Evolutionary conservation across 2,888 invertebrate genomes (phyloP), one percentile per base, ranked within the genome.

Genomic region (Brassicogethes aeneus): DNA sequence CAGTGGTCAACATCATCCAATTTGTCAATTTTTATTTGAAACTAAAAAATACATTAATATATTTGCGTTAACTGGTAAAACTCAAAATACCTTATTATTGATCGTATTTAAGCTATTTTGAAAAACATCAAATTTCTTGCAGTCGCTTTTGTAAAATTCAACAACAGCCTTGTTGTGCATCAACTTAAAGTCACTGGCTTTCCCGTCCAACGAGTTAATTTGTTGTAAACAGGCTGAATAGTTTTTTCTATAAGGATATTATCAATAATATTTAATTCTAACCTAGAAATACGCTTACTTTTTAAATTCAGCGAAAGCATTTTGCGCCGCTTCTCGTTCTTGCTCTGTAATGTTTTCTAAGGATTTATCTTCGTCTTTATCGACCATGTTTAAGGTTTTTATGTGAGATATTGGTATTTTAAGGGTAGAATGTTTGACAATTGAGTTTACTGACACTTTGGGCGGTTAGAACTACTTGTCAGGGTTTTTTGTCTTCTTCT

Each of bases 121-220:
- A 55, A 90, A 82, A 39, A 77, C 73, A 40, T 85, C 83, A 10
- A 83, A 78, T 55, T 85, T 82, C 52, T 78, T 83, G 57, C 84
- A 75, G 36, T 82, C 82, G 41, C 75, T 76, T 46, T 78, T 78
- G 64, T 82, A 87, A 65, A 85, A 91, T 59, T 90, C 87, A 0
- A 80, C 81, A 0, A 94, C 80, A 16, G 85, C 82, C 67, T 84
- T 85, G 61, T 95, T 94, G 57, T 90, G 90, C 34, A 77, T 72
- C 2, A 89, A 78, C 60, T 87, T 81, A 45, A 82, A 76, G 65
- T 86, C 86, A 44, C 75, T 74, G 1, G 74, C 74, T 37, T 81
- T 71, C 2, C 64, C 65, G 59, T 82, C 80, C 45, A 90, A 63
- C 60, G 83, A 82, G 45, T 72, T 76, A 50, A 89, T 70, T 50